Base-by-base conservation (phyloP, 2,888 invertebrate genomes). In the Pegoplata infirma region DNA sequence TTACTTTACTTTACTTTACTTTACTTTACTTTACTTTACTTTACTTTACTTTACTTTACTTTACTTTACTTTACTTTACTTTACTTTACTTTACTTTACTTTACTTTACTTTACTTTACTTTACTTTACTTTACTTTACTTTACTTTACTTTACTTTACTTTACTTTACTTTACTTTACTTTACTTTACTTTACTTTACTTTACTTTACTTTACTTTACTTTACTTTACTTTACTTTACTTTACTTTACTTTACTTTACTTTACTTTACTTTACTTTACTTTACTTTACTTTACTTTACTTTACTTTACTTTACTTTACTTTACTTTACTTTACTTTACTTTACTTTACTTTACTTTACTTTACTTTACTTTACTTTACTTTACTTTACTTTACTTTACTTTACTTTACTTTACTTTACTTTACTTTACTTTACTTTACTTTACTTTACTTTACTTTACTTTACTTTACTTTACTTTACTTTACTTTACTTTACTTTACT, bases 1-100 rank as follows among this genome's bases (percentile, higher is more conserved):
- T n/a, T n/a, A n/a, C n/a, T n/a, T n/a, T n/a, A n/a, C n/a, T n/a
- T n/a, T n/a, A n/a, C n/a, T n/a, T n/a, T n/a, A n/a, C n/a, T 59
- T 40, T 59, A 59, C 59, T 51, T 28, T 59, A 59, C 49, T 59
- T 40, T 59, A 69, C 59, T 59, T 28, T 59, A 69, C 59, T 59
- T 23, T 59, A 69, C 59, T 59, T 28, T 59, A 69, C 63, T 61
- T 25, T 61, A 71, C 53, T 61, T 25, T 55, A 72, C 63, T 72
- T 46, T 55, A 61, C 55, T 72, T 40, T 28, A 61, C 63, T 72
- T 46, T 55, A 61, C 47, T 69, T 36, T 58, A 69, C 58, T 69
- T 49, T 40, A n/a, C 56, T 67, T 23, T 44, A 55, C 56, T 67
- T 23, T 44, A 55, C 46, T 59, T 21, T 40, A 59, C 40, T 51